phyloP scores from a whole-genome alignment of 2,797 vertebrate genomes.

The Tragopan temminckii region DNA sequence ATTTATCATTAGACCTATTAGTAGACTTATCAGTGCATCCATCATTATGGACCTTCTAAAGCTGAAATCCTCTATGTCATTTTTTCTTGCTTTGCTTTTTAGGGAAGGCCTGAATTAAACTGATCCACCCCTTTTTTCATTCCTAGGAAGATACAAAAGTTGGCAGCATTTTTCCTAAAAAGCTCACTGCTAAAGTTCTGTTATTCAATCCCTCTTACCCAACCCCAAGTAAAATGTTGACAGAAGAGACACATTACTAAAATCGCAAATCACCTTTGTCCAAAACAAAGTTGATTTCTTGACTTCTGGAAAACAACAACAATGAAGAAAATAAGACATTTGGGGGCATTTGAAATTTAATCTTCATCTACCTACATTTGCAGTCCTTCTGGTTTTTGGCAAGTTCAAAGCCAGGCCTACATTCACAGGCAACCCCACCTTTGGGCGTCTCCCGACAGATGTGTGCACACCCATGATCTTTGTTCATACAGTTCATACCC shows the following conservation, averaged over 20 bases:
- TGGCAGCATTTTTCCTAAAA: not conserved
- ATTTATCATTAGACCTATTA: not conserved
- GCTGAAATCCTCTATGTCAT: not conserved
- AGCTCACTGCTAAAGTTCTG: not conserved
- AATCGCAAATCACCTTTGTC: constrained; percentile 4
- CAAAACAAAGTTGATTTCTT: not conserved
- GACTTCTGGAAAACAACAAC: constrained; percentile 18
- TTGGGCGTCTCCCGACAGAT: constrained; percentile 98
- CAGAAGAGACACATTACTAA: not conserved
- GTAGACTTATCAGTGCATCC: not conserved
- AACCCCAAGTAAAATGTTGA: not conserved
- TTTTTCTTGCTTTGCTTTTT: not conserved
- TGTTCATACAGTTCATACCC: constrained; percentile 98
- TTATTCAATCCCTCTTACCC: not conserved
- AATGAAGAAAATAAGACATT: constrained; percentile 56
- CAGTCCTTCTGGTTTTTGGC: constrained; percentile 97
- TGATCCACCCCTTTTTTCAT: not conserved
- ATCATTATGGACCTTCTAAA: not conserved
- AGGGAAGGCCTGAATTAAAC: not conserved
- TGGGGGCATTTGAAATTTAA: constrained; percentile 56
- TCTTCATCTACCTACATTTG: constrained; percentile 92
- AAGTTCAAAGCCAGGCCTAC: constrained; percentile 97
- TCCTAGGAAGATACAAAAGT: not conserved
- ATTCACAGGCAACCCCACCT: constrained; percentile 97
- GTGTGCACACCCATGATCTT: constrained; percentile 96